A percentile compares a stretch with the other conserved stretches of the same genome.
Conservation (phyloP, 2,888 invertebrate genomes). For the Pinctada fucata region DNA sequence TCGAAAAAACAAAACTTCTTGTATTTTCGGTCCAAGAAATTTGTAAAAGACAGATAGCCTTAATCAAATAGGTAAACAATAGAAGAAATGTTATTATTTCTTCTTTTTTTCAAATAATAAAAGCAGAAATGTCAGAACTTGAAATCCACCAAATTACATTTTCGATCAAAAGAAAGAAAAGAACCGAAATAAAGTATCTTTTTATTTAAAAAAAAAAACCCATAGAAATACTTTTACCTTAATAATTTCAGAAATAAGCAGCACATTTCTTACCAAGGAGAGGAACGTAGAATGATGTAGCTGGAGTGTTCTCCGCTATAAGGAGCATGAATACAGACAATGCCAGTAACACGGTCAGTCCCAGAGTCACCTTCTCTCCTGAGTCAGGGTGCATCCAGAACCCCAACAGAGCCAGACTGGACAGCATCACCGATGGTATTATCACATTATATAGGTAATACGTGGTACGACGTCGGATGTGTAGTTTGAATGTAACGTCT, state of each 20-base stretch:
- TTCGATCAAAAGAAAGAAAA: too few relatives aligned
- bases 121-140: background rate
- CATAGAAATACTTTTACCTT: too few relatives aligned
- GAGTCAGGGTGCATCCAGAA: slow-evolving; percentile 77
- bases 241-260: too few relatives aligned
- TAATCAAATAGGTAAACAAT: too few relatives aligned
- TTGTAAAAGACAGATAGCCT: background rate
- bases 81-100: too few relatives aligned
- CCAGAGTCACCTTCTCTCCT: slow-evolving; percentile 77
- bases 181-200: too few relatives aligned
- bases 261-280: slow-evolving; percentile 73
- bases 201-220: too few relatives aligned
- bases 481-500: slow-evolving; percentile 79
- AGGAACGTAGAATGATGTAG: slow-evolving; percentile 77
- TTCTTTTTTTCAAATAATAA: background rate
- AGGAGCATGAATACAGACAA: slow-evolving; percentile 78
- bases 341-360: slow-evolving; percentile 76
- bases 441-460: slow-evolving; percentile 76
- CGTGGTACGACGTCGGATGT: slow-evolving; percentile 78
- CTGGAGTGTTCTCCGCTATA: slow-evolving; percentile 78
- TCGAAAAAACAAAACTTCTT: too few relatives aligned
- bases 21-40: too few relatives aligned
- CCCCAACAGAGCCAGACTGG: slow-evolving; percentile 76
- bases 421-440: slow-evolving; percentile 77
- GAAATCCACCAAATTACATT: too few relatives aligned